These are phyloP conservation scores for Ischnus inquisitorius DNA, from an alignment of 2,888 invertebrate genomes.

Conservation along the genomic window DNA sequence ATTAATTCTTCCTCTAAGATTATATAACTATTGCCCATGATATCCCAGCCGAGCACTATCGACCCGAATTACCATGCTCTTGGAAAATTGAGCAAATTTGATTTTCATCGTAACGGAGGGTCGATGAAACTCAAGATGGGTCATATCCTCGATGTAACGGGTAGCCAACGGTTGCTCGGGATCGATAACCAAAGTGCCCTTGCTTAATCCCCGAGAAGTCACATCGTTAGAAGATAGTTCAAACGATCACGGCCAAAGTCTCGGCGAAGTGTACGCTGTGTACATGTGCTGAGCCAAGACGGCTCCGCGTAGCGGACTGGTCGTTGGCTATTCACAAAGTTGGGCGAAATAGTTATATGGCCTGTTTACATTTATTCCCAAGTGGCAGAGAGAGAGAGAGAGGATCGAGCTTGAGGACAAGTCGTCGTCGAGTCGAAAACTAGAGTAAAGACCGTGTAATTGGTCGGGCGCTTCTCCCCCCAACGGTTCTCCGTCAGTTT, in stretches of 20 bases:
- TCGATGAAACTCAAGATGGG: neutral
- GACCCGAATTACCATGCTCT: neutral
- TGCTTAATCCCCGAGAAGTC: constrained; percentile 41
- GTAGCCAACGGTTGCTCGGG: constrained; percentile 19
- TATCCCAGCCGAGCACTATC: too few species aligned
- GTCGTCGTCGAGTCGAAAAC: constrained; percentile 42
- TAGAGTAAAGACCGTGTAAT: constrained; percentile 59
- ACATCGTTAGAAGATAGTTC: constrained; percentile 40
- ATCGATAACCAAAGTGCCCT: constrained; percentile 45
- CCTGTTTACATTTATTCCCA: constrained; percentile 61
- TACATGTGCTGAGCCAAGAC: neutral
- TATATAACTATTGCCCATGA: too few species aligned
- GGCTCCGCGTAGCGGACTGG: constrained; percentile 25
- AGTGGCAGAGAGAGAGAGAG: constrained; percentile 18
- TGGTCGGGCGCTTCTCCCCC: constrained; percentile 22
- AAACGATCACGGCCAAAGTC: constrained; percentile 51
- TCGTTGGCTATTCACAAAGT: constrained; percentile 50
- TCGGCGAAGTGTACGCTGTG: constrained; percentile 26
- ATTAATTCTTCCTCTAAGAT: too few species aligned
- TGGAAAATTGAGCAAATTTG: neutral
- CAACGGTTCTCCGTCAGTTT: constrained; percentile 1
- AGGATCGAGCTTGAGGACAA: neutral
- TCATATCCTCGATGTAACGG: constrained; percentile 17
- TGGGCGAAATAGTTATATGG: constrained; percentile 33
- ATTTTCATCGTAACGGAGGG: neutral